phyloP scores from a whole-genome alignment of 2,797 vertebrate species.

The Intellagama lesueurii region DNA sequence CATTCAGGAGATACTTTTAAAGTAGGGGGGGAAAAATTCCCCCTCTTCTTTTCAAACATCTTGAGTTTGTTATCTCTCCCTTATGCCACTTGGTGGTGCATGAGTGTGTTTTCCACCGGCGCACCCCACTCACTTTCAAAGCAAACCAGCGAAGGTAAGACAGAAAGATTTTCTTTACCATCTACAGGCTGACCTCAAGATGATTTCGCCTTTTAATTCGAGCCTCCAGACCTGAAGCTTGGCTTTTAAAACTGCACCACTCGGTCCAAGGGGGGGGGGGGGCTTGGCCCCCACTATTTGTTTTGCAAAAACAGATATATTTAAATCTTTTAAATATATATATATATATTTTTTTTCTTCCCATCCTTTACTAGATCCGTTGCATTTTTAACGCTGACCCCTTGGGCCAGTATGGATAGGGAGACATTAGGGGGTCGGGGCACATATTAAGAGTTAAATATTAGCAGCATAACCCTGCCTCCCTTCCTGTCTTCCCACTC shows the following conservation, averaged over 20 bases:
- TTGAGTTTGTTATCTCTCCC: conserved; percentile 89
- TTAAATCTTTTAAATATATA: not conserved
- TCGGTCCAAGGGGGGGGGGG: no score
- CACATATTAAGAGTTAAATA: no score
- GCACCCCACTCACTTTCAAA: conserved; percentile 51
- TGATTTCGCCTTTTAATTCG: not conserved
- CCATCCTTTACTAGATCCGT: not conserved
- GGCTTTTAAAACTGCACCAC: no score
- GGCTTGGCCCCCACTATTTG: no score
- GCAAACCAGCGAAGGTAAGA: conserved; percentile 83
- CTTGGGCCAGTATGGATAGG: no score
- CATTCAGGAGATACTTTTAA: no score
- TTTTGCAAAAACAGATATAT: not conserved
- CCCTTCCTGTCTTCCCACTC: no score
- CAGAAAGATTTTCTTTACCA: conserved; percentile 55
- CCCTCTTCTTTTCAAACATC: conserved; percentile 16
- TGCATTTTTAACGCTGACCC: not conserved
- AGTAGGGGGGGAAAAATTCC: no score
- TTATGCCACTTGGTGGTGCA: conserved; percentile 93
- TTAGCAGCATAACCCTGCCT: no score
- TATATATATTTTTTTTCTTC: no score
- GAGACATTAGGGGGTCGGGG: no score
- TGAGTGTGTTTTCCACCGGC: conserved; percentile 76
- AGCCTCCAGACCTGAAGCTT: no score
- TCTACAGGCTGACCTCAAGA: conserved; percentile 79